Conservation (phyloP, 2,888 invertebrate genomes). For the Cryptus viduatorius region DNA sequence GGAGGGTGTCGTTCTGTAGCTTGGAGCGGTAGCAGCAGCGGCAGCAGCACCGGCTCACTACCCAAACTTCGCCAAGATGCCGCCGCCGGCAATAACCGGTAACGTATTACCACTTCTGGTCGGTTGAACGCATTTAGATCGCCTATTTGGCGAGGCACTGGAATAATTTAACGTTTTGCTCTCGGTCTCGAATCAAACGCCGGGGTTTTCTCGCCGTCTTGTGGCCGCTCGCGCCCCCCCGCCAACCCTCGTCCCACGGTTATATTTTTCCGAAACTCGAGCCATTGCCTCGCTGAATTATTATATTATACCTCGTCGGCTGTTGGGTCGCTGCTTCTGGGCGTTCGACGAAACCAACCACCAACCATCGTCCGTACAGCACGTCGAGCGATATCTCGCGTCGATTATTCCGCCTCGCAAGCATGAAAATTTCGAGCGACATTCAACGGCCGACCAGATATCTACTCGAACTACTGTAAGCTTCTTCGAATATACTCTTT, state of each 20-base stretch:
- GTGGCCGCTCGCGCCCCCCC: constrained; percentile 26
- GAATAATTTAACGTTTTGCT: constrained; percentile 81
- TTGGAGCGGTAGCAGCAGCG: constrained; percentile 36
- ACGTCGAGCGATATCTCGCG: constrained; percentile 42
- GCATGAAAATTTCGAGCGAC: constrained; percentile 28
- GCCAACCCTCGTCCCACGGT: constrained; percentile 38
- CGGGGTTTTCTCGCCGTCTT: constrained; percentile 48
- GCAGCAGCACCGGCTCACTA: constrained; percentile 57
- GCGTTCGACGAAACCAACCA: constrained; percentile 36
- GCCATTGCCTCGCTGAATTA: constrained; percentile 64
- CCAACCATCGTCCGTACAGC: neutral
- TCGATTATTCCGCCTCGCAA: constrained; percentile 62
- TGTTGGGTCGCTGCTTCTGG: constrained; percentile 46
- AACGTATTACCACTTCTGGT: constrained; percentile 82
- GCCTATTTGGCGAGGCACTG: constrained; percentile 80
- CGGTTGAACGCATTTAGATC: constrained; percentile 82
- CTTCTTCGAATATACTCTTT: constrained; percentile 41
- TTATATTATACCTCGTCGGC: constrained; percentile 65
- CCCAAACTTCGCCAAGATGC: constrained; percentile 76
- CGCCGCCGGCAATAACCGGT: constrained; percentile 81
- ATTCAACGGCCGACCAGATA: constrained; percentile 52
- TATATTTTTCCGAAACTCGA: constrained; percentile 64
- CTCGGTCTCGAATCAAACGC: constrained; percentile 67
- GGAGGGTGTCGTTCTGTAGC: constrained; percentile 1
- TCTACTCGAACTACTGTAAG: constrained; percentile 53